Evolutionary conservation across 2,797 vertebrate species (phyloP).

Genomic region (Graptemys geographica): DNA sequence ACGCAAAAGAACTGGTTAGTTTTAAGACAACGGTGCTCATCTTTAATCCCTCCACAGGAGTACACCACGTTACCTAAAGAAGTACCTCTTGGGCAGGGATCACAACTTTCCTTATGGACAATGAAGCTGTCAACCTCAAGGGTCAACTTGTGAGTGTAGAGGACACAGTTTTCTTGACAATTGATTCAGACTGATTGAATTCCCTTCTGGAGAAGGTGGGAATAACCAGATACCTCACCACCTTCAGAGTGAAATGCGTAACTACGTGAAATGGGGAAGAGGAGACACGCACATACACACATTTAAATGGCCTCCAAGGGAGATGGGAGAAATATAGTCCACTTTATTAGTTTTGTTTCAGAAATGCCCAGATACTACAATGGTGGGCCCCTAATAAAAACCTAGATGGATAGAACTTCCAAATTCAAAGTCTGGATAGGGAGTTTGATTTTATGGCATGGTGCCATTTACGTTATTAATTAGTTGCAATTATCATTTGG

Average conservation of each 20-base stretch:
- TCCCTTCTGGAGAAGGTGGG: not conserved
- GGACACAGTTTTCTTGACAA: not conserved
- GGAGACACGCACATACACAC: not conserved
- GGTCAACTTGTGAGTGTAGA: too few relatives aligned
- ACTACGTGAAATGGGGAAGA: not conserved
- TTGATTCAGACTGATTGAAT: not conserved
- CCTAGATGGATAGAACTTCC: not conserved
- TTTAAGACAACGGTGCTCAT: not conserved
- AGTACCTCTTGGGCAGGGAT: not conserved
- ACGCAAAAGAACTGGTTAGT: not conserved
- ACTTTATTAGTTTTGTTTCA: not conserved
- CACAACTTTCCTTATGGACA: not conserved
- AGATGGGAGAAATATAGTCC: not conserved
- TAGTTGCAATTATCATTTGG: not conserved
- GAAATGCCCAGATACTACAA: not conserved
- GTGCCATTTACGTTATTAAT: not conserved
- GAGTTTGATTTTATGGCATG: not conserved
- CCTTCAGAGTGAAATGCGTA: not conserved
- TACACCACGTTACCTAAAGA: not conserved
- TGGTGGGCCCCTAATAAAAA: not conserved
- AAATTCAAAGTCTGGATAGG: not conserved
- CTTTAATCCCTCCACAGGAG: too few relatives aligned
- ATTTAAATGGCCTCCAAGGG: not conserved
- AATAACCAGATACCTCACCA: not conserved
- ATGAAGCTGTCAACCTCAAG: not conserved